Evolutionary conservation across 2,888 invertebrate species (phyloP).

Genomic region (Caenorhabditis sp.): DNA sequence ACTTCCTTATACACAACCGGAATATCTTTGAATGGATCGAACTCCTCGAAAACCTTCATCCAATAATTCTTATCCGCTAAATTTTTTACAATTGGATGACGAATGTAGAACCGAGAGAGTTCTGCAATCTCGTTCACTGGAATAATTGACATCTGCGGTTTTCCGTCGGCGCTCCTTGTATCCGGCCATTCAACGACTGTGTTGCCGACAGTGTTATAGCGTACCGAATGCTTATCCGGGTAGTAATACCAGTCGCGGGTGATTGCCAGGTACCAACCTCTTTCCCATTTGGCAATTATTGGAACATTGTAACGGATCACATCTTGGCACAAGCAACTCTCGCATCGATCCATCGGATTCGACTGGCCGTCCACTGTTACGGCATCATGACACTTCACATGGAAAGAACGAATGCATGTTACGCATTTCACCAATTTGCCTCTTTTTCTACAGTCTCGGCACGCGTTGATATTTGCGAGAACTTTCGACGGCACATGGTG

Average conservation of each 20-base stretch:
- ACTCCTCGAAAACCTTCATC: not conserved
- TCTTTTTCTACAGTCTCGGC: not conserved
- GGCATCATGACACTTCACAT: constrained; percentile 6
- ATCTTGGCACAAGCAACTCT: not conserved
- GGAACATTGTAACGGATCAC: constrained; percentile 8
- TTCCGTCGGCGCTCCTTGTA: not conserved
- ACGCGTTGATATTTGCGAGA: not conserved
- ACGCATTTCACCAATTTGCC: constrained; percentile 6
- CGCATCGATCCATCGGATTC: not conserved
- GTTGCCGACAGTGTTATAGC: constrained; percentile 16
- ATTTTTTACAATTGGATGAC: not conserved
- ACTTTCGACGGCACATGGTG: not conserved
- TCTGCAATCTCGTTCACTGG: constrained; percentile 1
- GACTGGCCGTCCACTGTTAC: not conserved
- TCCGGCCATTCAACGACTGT: constrained; percentile 10
- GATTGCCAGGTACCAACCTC: constrained; percentile 9
- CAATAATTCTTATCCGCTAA: not conserved
- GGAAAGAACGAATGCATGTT: constrained; percentile 20
- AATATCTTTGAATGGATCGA: not conserved
- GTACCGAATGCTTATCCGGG: not conserved
- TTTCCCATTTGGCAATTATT: not conserved
- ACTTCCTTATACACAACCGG: constrained; percentile 7
- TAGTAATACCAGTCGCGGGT: constrained; percentile 21
- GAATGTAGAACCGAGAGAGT: not conserved
- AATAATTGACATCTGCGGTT: not conserved